A percentile compares a stretch with the other conserved stretches of the same genome.
Conservation (phyloP, 2,113 vertebrate genomes). For the Oreochromis aureus region DNA sequence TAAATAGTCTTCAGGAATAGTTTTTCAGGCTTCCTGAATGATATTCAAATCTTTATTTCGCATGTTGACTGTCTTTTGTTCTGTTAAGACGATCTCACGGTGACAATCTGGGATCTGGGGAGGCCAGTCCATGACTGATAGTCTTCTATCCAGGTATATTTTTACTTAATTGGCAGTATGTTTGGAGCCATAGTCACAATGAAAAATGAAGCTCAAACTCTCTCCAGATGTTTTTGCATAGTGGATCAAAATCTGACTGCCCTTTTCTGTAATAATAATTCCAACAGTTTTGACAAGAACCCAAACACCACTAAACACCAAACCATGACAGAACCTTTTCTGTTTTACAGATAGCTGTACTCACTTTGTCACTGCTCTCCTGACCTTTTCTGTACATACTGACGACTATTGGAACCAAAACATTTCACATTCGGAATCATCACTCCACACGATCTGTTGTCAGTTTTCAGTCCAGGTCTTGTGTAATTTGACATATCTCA, state of each 20-base stretch:
- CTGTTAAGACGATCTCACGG: background rate
- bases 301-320: background rate
- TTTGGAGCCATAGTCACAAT: background rate
- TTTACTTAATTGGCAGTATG: background rate
- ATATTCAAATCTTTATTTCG: background rate
- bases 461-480: background rate
- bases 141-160: background rate
- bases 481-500: background rate
- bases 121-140: background rate
- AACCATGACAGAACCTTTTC: background rate
- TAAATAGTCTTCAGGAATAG: background rate
- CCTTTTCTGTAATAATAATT: background rate
- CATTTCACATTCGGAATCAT: background rate
- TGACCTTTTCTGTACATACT: background rate
- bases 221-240: background rate
- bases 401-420: background rate
- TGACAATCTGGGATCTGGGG: background rate
- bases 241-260: background rate
- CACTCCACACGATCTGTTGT: background rate
- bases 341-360: background rate
- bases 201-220: background rate
- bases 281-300: background rate
- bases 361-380: background rate
- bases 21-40: rapidly evolving
- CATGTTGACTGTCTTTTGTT: background rate